phyloP scores from a whole-genome alignment of 2,113 vertebrate species.

The Atractosteus spatula region DNA sequence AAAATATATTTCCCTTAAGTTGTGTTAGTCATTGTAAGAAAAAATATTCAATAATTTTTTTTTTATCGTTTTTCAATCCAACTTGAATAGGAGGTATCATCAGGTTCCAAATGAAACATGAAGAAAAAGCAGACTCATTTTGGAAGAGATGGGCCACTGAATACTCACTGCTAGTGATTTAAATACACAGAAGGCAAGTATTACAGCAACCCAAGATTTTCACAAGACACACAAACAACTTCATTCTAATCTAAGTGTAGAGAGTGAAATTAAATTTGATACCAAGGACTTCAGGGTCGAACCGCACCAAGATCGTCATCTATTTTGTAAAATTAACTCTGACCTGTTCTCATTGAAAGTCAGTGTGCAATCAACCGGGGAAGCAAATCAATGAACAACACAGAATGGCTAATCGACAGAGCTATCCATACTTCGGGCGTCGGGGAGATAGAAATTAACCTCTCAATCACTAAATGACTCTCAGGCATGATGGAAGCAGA shows the following conservation, averaged over 20 bases:
- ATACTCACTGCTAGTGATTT: neutral
- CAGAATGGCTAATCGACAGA: neutral
- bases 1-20: too few species aligned
- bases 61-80: too few species aligned
- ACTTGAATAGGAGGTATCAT: too few species aligned
- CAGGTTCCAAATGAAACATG: too few species aligned
- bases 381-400: neutral
- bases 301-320: neutral
- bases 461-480: neutral
- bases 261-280: neutral
- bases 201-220: too few species aligned
- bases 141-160: neutral
- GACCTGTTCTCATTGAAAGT: neutral
- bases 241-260: neutral
- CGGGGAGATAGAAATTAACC: neutral
- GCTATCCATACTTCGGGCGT: neutral
- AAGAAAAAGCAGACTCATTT: constrained; percentile 4
- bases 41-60: too few species aligned
- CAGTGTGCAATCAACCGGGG: neutral
- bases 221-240: neutral
- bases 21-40: too few species aligned
- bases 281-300: neutral
- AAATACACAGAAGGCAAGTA: neutral
- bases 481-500: neutral
- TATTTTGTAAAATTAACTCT: neutral